These are phyloP conservation scores for Phoxinus phoxinus DNA, from an alignment of 2,113 vertebrate genomes.

Conservation along the genomic window DNA sequence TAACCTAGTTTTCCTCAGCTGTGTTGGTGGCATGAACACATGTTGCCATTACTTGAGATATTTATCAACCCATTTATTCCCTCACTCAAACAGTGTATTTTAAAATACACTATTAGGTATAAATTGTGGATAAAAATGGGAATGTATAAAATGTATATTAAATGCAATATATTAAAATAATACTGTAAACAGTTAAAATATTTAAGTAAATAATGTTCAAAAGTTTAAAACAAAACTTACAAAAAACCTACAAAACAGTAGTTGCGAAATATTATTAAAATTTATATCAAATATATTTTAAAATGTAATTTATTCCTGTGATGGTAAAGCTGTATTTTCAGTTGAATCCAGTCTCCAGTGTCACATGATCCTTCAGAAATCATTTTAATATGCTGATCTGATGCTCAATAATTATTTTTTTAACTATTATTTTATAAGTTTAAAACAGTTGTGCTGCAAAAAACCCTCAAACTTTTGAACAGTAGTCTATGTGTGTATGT, in stretches of 20 bases:
- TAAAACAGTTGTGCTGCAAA: no score
- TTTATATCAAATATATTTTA: no score
- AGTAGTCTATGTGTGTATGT: neutral
- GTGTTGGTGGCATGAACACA: neutral
- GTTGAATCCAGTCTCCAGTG: neutral
- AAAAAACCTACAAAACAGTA: no score
- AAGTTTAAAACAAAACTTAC: no score
- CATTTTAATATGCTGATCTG: no score
- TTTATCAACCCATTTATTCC: neutral
- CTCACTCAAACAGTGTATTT: neutral
- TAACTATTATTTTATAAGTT: neutral
- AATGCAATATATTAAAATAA: no score
- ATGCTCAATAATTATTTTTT: neutral
- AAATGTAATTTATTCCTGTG: no score
- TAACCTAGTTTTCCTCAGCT: neutral
- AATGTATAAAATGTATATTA: neutral
- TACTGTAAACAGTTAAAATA: no score
- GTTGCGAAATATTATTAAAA: no score
- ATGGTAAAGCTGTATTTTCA: neutral
- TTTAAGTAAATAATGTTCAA: no score
- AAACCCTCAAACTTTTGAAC: no score
- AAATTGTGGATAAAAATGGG: neutral
- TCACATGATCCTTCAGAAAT: neutral
- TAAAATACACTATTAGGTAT: neutral
- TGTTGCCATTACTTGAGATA: neutral